Base-by-base conservation (phyloP, 2,888 invertebrate genomes). In the Synanthedon myopaeformis region DNA sequence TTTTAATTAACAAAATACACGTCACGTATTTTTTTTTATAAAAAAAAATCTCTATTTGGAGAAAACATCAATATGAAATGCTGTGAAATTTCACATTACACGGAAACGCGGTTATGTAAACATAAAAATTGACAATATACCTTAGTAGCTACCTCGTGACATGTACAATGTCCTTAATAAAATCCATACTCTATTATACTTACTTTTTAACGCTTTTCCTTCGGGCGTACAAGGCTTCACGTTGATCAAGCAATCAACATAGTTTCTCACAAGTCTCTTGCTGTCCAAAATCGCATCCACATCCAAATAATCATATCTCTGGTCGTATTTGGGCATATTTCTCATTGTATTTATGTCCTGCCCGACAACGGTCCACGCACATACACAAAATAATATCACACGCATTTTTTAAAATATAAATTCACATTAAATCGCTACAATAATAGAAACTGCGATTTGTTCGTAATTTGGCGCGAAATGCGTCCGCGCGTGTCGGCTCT, bases 141-240 rank as follows among this genome's bases (percentile, higher is more conserved):
- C n/a, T n/a, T n/a, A 35, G 2, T 3, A 35, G 35, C 35, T 35
- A 35, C 10, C 35, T 35, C 8, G 35, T 28, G 8, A 28, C 28
- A 28, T 28, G 8, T 28, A 28, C 28, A 28, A 28, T 23, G 28
- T 8, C 28, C 28, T 8, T 10, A 35, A 8, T 35, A 10, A 35
- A 35, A 8, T 6, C 8, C 1, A 35, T 35, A 23, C 23, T 4
- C 4, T 23, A 23, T 23, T 5, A 50, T 12, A 92, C 93, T 92
- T 77, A 93, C 93, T 88, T 89, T 91, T 93, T 54, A 93, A 79
- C 57, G 91, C 91, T 63, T 90, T 89, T 59, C 92, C 93, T 80
- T 93, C 93, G 2, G 93, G 92, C 45, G 93, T 90, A 72, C 93
- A 93, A 52, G 92, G 90, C 61, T 91, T 91, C 59, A 89, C 84